phyloP scores from a whole-genome alignment of 2,888 invertebrate species.

The Tupiocoris notatus region DNA sequence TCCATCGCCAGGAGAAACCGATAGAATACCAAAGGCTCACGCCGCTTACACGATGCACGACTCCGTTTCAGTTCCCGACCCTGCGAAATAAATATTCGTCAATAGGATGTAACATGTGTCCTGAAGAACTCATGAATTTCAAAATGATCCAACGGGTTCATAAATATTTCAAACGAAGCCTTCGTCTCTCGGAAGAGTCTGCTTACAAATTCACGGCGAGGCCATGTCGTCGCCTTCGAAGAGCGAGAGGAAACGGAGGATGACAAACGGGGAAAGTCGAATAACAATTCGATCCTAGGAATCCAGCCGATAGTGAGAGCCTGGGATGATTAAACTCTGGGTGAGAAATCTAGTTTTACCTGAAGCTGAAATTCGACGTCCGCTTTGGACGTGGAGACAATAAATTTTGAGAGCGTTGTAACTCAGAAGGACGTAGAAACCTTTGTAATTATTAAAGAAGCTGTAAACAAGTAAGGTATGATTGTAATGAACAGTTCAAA shows the following conservation, averaged over 20 bases:
- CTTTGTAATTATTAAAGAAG: too few relatives aligned
- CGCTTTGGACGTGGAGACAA: too few relatives aligned
- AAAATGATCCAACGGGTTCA: constrained; percentile 25
- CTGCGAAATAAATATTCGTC: constrained; percentile 29
- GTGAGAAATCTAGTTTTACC: too few relatives aligned
- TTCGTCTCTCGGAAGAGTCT: not conserved
- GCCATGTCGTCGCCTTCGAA: not conserved
- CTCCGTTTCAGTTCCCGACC: not conserved
- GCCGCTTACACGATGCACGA: not conserved
- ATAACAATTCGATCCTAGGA: too few relatives aligned
- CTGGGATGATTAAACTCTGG: too few relatives aligned
- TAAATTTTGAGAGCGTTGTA: too few relatives aligned
- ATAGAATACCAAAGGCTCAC: not conserved
- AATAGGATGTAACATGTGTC: constrained; percentile 32
- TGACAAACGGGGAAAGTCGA: not conserved
- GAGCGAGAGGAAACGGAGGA: not conserved
- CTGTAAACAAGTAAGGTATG: too few relatives aligned
- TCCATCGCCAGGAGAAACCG: not conserved
- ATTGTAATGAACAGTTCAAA: too few relatives aligned
- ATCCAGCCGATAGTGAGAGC: too few relatives aligned
- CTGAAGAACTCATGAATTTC: constrained; percentile 22
- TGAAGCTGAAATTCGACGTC: too few relatives aligned
- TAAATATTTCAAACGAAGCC: constrained; percentile 21
- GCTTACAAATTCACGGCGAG: constrained; percentile 24
- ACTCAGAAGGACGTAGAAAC: too few relatives aligned